Conservation (phyloP, 2,113 vertebrate genomes). For the Colaptes auratus region DNA sequence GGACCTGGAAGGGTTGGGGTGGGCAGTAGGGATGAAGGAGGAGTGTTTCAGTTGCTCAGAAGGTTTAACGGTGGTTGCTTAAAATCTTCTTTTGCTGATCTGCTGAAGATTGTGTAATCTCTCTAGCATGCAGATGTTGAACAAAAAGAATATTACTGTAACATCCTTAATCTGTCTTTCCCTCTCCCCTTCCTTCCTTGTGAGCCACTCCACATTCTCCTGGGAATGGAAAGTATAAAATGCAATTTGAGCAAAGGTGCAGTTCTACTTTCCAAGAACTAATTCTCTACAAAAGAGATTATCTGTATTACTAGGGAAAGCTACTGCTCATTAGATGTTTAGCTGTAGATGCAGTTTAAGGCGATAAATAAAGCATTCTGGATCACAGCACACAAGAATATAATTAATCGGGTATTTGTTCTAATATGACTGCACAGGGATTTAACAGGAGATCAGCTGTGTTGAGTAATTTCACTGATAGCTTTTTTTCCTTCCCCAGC, state of each 20-base stretch:
- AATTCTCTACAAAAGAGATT: constrained; percentile 78
- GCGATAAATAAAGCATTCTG: constrained; percentile 43
- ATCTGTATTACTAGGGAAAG: constrained; percentile 77
- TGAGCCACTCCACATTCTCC: constrained; percentile 74
- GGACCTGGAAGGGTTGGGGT: background rate
- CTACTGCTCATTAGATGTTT: constrained; percentile 63
- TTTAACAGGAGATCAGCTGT: constrained; percentile 43
- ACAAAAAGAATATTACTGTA: constrained; percentile 88
- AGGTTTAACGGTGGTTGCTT: constrained; percentile 79
- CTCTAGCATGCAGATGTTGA: constrained; percentile 82
- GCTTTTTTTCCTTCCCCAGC: background rate
- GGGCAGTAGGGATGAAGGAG: background rate
- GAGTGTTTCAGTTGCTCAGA: constrained; percentile 65
- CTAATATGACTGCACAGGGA: background rate
- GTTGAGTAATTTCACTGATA: constrained; percentile 43
- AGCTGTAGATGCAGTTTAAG: constrained; percentile 30
- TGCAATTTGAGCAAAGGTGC: constrained; percentile 85
- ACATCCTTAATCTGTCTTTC: constrained; percentile 86
- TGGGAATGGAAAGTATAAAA: constrained; percentile 83
- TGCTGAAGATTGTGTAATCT: constrained; percentile 88
- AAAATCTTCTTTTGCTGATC: constrained; percentile 85
- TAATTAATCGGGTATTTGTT: constrained; percentile 54
- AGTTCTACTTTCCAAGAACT: constrained; percentile 79
- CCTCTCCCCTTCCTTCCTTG: constrained; percentile 26
- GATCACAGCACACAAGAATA: constrained; percentile 20